A percentile compares a stretch with the other conserved stretches of the same genome.
These are phyloP conservation scores for Pangasius larnaudii DNA, from an alignment of 2,797 vertebrate genomes.

Conservation along the genomic window DNA sequence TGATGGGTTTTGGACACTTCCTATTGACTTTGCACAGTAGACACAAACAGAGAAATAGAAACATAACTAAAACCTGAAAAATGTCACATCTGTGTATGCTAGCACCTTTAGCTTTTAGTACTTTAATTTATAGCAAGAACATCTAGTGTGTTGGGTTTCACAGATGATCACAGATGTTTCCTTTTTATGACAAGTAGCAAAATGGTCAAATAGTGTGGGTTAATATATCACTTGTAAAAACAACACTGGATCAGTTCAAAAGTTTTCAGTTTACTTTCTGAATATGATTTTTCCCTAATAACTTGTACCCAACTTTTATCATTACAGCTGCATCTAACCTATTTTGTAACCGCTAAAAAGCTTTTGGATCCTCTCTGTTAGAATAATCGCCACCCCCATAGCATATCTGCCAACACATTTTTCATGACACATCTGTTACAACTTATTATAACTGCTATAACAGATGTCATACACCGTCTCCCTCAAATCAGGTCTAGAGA, in stretches of 20 bases:
- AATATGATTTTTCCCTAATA: not conserved
- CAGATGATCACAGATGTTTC: not conserved
- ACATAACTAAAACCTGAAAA: not conserved
- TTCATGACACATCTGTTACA: conserved; percentile 29
- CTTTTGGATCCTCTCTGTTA: not conserved
- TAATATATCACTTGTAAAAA: not conserved
- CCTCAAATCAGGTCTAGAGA: not conserved
- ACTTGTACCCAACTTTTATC: not conserved
- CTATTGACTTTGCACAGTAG: not conserved
- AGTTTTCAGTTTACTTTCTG: not conserved
- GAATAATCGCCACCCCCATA: not conserved
- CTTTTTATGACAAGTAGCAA: not conserved
- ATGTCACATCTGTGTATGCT: not conserved
- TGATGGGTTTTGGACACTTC: not conserved
- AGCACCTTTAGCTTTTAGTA: not conserved
- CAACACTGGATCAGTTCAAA: not conserved
- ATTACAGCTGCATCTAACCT: not conserved
- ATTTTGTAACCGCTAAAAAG: not conserved
- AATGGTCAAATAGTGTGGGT: not conserved
- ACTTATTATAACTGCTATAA: conserved; percentile 19
- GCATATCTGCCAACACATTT: not conserved
- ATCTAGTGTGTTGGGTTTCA: not conserved
- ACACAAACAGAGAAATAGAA: not conserved
- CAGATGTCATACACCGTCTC: conserved; percentile 29
- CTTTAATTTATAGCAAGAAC: not conserved